phyloP scores from a whole-genome alignment of 2,888 invertebrate species.

The Heliconius charithonia region DNA sequence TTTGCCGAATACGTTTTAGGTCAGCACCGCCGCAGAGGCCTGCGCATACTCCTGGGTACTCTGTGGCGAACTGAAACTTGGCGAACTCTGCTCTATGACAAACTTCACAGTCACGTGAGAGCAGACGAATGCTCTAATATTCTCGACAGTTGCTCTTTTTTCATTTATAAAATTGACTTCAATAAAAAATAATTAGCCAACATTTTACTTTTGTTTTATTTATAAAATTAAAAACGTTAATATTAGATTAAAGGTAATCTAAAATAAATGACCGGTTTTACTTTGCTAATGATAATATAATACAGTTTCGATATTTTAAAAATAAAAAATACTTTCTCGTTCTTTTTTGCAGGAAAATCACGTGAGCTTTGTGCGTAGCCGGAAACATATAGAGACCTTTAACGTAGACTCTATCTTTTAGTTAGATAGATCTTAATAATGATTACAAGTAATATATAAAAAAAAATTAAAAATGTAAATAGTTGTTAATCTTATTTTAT shows the following conservation, averaged over 20 bases:
- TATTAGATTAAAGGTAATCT: too few relatives aligned
- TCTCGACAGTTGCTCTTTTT: background rate
- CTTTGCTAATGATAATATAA: background rate
- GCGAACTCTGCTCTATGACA: constrained; percentile 28
- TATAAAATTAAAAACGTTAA: too few relatives aligned
- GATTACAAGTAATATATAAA: too few relatives aligned
- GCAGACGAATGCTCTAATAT: background rate
- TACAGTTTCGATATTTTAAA: background rate
- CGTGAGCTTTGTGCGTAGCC: background rate
- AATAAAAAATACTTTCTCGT: background rate
- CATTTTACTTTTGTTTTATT: too few relatives aligned
- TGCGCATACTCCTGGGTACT: constrained; percentile 55
- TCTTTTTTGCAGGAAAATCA: background rate
- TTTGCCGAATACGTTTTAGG: constrained; percentile 81
- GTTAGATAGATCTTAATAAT: background rate
- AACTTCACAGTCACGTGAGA: constrained; percentile 26
- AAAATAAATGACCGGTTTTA: too few relatives aligned
- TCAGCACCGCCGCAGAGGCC: constrained; percentile 76
- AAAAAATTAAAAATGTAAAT: background rate
- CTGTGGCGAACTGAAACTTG: constrained; percentile 37
- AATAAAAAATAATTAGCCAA: background rate
- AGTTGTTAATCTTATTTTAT: background rate
- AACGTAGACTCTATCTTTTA: constrained; percentile 1
- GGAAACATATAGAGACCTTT: background rate
- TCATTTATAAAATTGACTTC: background rate